phyloP scores from a whole-genome alignment of 92 coral and sea anemone genomes.

The Parazoanthus darwini region DNA sequence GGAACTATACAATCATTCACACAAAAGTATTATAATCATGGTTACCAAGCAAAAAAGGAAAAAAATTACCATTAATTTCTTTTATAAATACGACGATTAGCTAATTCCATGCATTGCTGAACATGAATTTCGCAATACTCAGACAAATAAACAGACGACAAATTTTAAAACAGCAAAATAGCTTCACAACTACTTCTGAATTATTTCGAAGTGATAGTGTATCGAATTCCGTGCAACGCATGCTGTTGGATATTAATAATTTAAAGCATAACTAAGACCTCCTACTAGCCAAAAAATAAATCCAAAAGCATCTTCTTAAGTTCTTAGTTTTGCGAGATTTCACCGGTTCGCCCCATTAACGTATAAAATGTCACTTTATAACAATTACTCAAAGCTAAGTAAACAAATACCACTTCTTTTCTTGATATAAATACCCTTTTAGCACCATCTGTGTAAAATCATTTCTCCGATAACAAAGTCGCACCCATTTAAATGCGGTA shows the following conservation, averaged over 20 bases:
- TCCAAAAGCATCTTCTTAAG: neutral
- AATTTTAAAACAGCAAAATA: neutral
- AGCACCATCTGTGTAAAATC: neutral
- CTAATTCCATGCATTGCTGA: conserved; percentile 16
- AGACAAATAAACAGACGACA: neutral
- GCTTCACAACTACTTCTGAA: conserved; percentile 7
- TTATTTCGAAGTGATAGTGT: neutral
- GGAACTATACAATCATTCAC: no score
- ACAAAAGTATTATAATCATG: neutral
- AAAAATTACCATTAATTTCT: neutral
- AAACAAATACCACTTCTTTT: conserved; percentile 22
- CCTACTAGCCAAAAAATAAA: neutral
- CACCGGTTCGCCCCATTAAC: conserved; percentile 11
- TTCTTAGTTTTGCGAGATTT: neutral
- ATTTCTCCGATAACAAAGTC: neutral
- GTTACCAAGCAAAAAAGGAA: neutral
- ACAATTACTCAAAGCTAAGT: conserved; percentile 27
- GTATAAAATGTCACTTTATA: conserved; percentile 18
- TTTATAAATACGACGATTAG: neutral
- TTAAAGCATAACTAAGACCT: conserved; percentile 17
- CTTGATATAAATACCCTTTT: neutral
- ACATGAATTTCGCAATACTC: conserved; percentile 20
- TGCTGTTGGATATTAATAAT: conserved; percentile 27
- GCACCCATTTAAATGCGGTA: neutral
- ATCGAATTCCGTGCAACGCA: conserved; percentile 5